Evolutionary conservation across 2,797 vertebrate genomes (phyloP), one percentile per base, ranked within the genome.

Genomic region (Columba guinea): DNA sequence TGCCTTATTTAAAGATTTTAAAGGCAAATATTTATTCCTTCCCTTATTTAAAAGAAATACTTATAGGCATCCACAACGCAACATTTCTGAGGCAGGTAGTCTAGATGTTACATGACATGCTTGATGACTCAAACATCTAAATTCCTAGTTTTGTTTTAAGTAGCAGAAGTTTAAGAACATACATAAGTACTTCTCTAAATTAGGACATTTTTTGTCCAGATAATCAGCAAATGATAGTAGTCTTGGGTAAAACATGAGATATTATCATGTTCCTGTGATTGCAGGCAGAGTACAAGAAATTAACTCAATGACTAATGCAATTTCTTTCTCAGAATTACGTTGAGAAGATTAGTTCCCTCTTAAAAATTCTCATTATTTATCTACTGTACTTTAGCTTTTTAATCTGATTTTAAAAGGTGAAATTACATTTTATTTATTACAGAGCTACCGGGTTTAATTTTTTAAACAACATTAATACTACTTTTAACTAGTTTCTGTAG

Each of bases 181-280:
- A 92, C 55, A 86, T 89, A 91, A 91, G 77, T 87, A 81, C n/a
- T 91, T 89, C 48, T 79, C 32, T 83, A 80, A 93, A 94, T 94
- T 77, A 91, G 28, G 70, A 53, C 19, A 20, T 39, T 62, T 86
- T 95, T 92, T 87, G 64, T 64, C 59, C 84, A 91, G 59, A 89
- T 94, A 93, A 95, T 95, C 84, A 91, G 52, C 30, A 91, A 87
- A 62, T 67, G 11, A 95, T 93, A 90, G 28, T n/a, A 89, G 71
- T 89, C 52, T 78, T 82, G 59, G 63, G 55, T 93, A 91, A 89
- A 96, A 96, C 85, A 96, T 89, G 63, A 94, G 96, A 93, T 84
- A 89, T 84, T 87, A 69, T 86, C 82, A 81, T 65, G 48, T 65
- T 77, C 48, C n/a, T 74, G 68, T 88, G 80, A 95, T 96, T 94